Base-by-base conservation (phyloP, 2,113 vertebrate species). In the Phylloscopus trochiloides region DNA sequence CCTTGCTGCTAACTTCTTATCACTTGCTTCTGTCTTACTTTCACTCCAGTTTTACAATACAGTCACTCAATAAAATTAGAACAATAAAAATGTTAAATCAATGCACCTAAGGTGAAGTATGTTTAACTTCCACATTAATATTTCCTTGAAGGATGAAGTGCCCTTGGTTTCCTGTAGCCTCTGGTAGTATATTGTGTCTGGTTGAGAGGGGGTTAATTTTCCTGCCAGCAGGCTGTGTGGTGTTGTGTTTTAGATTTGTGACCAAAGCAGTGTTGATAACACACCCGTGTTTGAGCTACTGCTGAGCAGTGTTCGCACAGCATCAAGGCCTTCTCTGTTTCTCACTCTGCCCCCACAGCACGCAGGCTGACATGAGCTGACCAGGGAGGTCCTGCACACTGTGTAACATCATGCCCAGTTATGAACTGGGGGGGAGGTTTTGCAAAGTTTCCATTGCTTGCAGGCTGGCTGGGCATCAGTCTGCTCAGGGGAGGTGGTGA, bases 241-340 rank as follows among this genome's bases (percentile, higher is more conserved):
- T 71, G 47, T 1, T 77, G 72, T 91, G 87, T 12, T 91, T 89
- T 54, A 81, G 51, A 47, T 89, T 12, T 92, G 92, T 85, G 73
- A 40, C 68, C 87, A 55, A 89, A 94, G 66, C 84, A 91, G 32
- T 8, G 29, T 34, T 86, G 76, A 50, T 77, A 97, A 92, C 43
- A 83, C 40, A 25, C 16, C n/a, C 25, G 1, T 74, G 84, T 81
- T 86, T 65, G 16, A 93, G 84, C 34, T 62, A 12, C 32, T 87
- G 80, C 76, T 55, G 80, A 81, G 80, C 80, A 40, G n/a, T 7
- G 36, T 47, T 94, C 20, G 0, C 36, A 42, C 34, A 58, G 29
- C 59, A 71, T 86, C 89, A 96, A 96, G 89, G 89, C 72, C 47
- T 20, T 17, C 80, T 84, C 51, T 96, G 84, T 89, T 97, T 91